phyloP scores from a whole-genome alignment of 1,140 invertebrate species.

The Teleogryllus occipitalis region DNA sequence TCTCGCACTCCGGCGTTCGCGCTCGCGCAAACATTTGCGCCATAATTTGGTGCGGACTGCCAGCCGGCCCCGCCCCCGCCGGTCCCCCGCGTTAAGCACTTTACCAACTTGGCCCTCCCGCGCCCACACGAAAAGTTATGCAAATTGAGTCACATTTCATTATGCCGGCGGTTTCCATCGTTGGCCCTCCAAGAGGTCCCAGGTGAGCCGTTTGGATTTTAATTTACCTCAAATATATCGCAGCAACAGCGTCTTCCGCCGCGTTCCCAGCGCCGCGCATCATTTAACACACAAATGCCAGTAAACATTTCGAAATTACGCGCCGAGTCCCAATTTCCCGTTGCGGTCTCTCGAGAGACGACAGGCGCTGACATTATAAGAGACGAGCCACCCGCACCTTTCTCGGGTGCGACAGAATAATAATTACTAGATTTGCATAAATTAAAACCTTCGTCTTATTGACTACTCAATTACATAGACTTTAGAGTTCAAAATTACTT shows the following conservation, averaged over 20 bases:
- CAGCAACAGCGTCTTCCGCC: not conserved
- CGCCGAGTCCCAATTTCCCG: too few relatives aligned
- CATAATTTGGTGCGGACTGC: not conserved
- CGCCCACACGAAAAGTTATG: not conserved
- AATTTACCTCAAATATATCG: not conserved
- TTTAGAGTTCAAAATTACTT: not conserved
- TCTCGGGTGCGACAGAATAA: not conserved
- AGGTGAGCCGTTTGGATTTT: not conserved
- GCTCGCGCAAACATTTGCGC: not conserved
- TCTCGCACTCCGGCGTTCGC: too few relatives aligned
- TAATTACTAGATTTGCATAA: conserved; percentile 1
- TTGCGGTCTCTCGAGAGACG: too few relatives aligned
- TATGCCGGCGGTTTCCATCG: not conserved
- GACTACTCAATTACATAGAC: not conserved
- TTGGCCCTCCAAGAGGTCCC: not conserved
- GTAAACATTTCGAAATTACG: not conserved
- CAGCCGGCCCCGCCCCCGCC: too few relatives aligned
- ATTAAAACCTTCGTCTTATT: not conserved
- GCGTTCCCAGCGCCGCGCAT: not conserved
- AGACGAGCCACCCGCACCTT: not conserved
- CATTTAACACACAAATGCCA: not conserved
- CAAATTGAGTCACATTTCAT: not conserved
- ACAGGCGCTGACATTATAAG: not conserved
- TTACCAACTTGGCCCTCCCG: not conserved
- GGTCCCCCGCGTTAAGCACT: not conserved